Base-by-base conservation (phyloP, 2,888 invertebrate genomes). In the Apodemia mormo region DNA sequence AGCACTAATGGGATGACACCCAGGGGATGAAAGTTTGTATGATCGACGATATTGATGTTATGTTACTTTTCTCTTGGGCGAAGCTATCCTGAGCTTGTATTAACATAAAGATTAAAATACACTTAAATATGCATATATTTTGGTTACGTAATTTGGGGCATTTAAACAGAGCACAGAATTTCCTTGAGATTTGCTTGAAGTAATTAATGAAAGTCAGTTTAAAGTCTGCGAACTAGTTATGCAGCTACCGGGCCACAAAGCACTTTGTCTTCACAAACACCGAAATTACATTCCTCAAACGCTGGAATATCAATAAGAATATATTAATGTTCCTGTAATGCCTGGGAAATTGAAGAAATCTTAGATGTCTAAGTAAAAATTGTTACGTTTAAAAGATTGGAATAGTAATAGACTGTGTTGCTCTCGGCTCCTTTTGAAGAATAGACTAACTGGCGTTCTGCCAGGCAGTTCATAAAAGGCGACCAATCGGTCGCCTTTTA, bases 221-320 rank as follows among this genome's bases (percentile, higher is more conserved):
- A 4, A 49, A 49, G 49, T 30, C 58, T 30, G 30, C 8, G 7
- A 58, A 30, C 58, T 58, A 12, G 58, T 33, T 58, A 61, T 30
- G 58, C 58, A 61, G 6, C 58, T 4, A 33, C 58, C 12, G 12
- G 30, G 30, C 58, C 29, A 61, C 71, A 74, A 73, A 73, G 71
- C 70, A 49, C 64, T 70, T 43, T 49, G 68, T 70, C 70, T 74
- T 71, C 61, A 66, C 54, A 33, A 67, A 65, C 65, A 54, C 49
- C 68, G 56, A 72, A 71, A 73, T 74, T 70, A 68, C 73, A 74
- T 73, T 74, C 71, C 70, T 65, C 37, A 67, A 71, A 54, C 45
- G 67, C 67, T 56, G 30, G 58, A 61, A 61, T 61, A 61, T 61
- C 30, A 33, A 33, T 61, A 33, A 61, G 30, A 61, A 30, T 61